Base-by-base conservation (phyloP, 2,113 vertebrate genomes). In the Morone saxatilis region DNA sequence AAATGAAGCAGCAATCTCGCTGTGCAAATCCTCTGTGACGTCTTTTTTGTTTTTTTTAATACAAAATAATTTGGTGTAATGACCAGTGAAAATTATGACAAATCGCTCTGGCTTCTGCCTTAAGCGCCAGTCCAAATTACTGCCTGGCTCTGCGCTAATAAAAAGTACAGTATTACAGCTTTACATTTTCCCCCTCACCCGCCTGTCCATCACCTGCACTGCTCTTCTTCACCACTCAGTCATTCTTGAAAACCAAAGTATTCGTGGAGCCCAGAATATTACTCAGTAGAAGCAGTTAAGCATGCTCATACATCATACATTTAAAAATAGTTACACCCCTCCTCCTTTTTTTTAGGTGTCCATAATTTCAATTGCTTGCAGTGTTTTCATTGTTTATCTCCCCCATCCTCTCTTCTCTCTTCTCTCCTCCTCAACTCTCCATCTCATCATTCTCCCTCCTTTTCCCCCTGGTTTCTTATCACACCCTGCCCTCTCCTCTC, bases 31-130 rank as follows among this genome's bases (percentile, higher is more conserved):
- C 81, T 76, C 56, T 78, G 41, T 59, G 47, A 74, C 10, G 2
- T 75, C 9, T 77, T 74, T 56, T 45, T 61, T 50, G 45, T 17
- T 69, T 51, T 67, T 74, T 76, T 6, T 14, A 71, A 59, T 43
- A 59, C 9, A 65, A 76, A 85, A 88, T 91, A 62, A 92, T 87
- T 88, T 87, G 63, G 73, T 83, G 54, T 88, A 89, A 91, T 85
- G 76, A 72, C 74, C 65, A 75, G 51, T 68, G 69, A 66, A 84
- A 86, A 83, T 84, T 0, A 70, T 76, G 78, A 92, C 83, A 73
- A 83, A 83, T 91, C 19, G 38, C 72, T 47, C 14, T 1, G 22
- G 7, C 54, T 78, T 57, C 71, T 82, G 50, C 57, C 41, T 84
- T 36, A 25, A 72, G 50, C 62, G 59, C 36, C 85, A 81, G 59